Evolutionary conservation across 2,113 vertebrate genomes (phyloP).

Genomic region (Colossoma macropomum): DNA sequence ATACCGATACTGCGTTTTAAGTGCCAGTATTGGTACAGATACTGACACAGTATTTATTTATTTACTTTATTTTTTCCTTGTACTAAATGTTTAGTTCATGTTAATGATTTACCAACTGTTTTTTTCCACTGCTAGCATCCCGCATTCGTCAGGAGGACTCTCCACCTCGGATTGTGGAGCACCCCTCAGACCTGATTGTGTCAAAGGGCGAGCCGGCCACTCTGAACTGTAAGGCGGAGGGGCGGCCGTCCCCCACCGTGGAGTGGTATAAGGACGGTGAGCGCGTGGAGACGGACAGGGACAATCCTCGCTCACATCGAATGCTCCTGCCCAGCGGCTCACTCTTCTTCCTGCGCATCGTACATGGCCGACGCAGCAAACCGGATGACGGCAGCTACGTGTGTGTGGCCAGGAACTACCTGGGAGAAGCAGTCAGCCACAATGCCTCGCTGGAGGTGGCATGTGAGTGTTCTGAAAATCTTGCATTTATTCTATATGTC

Average conservation of each 20-base stretch:
- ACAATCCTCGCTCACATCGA: slow-evolving; percentile 91
- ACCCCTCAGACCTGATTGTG: slow-evolving; percentile 96
- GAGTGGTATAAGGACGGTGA: slow-evolving; percentile 98
- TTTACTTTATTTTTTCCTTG: background rate
- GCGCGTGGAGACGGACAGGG: slow-evolving; percentile 92
- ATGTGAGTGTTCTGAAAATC: slow-evolving; percentile 81
- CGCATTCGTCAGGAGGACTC: slow-evolving; percentile 95
- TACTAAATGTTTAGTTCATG: background rate
- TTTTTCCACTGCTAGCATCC: slow-evolving; percentile 78
- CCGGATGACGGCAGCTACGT: slow-evolving; percentile 94
- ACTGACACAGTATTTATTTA: too few relatives aligned
- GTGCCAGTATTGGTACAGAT: too few relatives aligned
- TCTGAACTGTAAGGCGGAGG: slow-evolving; percentile 95
- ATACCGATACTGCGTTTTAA: too few relatives aligned
- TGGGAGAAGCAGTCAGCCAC: slow-evolving; percentile 92
- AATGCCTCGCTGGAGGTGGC: slow-evolving; percentile 96
- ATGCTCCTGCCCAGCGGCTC: slow-evolving; percentile 96
- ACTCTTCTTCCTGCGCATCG: slow-evolving; percentile 93
- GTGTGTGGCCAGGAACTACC: slow-evolving; percentile 92
- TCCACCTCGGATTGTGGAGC: slow-evolving; percentile 93
- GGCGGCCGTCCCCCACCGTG: slow-evolving; percentile 88
- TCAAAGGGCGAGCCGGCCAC: slow-evolving; percentile 97
- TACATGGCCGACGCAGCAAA: slow-evolving; percentile 92
- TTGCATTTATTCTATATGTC: background rate
- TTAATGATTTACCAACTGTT: background rate